These are phyloP conservation scores for Pseudolaguvia tuberculata DNA, from an alignment of 2,113 vertebrate genomes.

Conservation along the genomic window DNA sequence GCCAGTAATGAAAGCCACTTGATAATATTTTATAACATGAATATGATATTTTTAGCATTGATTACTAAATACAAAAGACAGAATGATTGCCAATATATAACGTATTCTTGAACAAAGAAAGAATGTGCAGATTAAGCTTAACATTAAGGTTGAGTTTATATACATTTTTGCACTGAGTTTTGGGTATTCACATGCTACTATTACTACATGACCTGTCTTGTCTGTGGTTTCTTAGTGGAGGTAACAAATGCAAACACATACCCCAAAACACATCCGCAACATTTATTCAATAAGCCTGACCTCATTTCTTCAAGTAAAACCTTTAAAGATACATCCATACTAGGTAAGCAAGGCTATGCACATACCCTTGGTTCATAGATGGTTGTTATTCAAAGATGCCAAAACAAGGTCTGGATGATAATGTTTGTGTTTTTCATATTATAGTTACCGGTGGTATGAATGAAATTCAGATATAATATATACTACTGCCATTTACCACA, in stretches of 20 bases:
- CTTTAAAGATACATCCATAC: no score
- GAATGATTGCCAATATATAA: constrained; percentile 29
- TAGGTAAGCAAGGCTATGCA: no score
- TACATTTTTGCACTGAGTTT: background rate
- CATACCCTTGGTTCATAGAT: background rate
- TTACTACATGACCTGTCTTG: background rate
- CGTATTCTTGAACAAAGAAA: constrained; percentile 40
- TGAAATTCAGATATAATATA: no score
- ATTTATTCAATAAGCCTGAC: background rate
- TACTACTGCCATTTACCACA: no score
- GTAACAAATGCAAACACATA: background rate
- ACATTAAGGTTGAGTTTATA: no score
- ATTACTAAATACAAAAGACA: no score
- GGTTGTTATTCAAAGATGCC: background rate
- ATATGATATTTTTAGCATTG: no score
- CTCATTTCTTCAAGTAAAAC: background rate
- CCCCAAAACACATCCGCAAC: background rate
- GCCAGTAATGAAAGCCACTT: background rate
- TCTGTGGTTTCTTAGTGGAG: background rate
- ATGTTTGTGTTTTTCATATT: background rate
- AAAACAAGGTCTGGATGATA: background rate
- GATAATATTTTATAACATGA: background rate
- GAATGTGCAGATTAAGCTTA: background rate
- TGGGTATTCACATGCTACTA: background rate
- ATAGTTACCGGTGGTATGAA: no score